Conservation (phyloP, 2,113 vertebrate species). For the Indicator maculatus region DNA sequence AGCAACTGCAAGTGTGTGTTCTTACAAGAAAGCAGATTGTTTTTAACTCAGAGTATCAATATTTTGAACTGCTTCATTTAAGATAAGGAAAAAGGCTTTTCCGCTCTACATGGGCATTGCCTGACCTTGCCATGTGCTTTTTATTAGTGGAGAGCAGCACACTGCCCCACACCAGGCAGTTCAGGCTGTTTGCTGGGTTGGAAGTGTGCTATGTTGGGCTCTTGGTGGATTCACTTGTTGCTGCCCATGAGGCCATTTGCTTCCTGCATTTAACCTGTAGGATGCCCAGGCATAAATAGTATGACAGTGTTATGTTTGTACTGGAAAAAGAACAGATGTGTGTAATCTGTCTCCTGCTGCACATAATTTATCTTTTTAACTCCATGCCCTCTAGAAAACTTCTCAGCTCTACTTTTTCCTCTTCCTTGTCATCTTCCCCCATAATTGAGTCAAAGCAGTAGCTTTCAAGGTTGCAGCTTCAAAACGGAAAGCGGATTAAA, state of each 20-base stretch:
- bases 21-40: background rate
- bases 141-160: background rate
- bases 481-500: background rate
- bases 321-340: background rate
- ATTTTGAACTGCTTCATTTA: constrained; percentile 51
- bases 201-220: background rate
- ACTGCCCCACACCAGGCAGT: background rate
- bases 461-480: background rate
- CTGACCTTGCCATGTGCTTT: constrained; percentile 22
- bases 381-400: background rate
- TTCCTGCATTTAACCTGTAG: background rate
- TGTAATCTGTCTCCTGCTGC: background rate
- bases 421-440: background rate
- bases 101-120: background rate
- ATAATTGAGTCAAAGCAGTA: background rate
- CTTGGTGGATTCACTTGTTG: background rate
- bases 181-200: background rate
- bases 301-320: background rate
- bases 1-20: background rate
- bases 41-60: background rate
- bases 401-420: background rate
- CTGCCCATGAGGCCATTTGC: background rate
- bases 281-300: background rate
- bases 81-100: constrained; percentile 36
- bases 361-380: background rate